Evolutionary conservation across 2,113 vertebrate genomes (phyloP).

Genomic region (Corythaixoides concolor): DNA sequence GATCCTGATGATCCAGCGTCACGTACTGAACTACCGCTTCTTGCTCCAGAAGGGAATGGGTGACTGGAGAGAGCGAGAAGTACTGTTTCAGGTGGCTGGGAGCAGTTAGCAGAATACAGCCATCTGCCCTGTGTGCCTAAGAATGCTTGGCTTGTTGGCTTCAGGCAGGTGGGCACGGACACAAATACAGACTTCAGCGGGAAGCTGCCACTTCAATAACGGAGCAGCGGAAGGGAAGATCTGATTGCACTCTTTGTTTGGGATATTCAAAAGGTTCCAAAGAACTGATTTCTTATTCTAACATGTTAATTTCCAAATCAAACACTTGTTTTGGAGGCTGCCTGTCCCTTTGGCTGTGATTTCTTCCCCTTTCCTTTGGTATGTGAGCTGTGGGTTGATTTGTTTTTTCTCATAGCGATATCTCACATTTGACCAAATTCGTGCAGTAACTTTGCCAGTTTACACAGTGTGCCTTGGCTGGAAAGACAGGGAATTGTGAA

Average conservation of each 20-base stretch:
- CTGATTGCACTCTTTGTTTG: background rate
- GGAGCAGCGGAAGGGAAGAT: background rate
- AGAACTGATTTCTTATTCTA: background rate
- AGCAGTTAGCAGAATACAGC: background rate
- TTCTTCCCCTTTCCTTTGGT: background rate
- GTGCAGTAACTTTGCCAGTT: background rate
- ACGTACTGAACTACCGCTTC: background rate
- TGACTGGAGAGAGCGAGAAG: background rate
- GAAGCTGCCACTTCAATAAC: background rate
- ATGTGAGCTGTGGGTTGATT: background rate
- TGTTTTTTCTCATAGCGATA: background rate
- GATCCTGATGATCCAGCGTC: background rate
- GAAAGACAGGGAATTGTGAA: background rate
- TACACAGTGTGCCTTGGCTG: background rate
- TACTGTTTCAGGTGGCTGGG: background rate
- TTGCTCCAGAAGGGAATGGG: background rate
- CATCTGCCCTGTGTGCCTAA: background rate
- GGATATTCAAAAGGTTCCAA: background rate
- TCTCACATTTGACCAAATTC: background rate
- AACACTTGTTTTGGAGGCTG: background rate
- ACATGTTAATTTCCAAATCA: background rate
- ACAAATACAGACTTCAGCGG: background rate
- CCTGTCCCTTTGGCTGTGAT: background rate
- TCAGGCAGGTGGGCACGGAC: background rate
- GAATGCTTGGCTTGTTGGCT: background rate